These are phyloP conservation scores for Rhabdophis nuchalis DNA, from an alignment of 2,797 vertebrate species.

Conservation along the genomic window DNA sequence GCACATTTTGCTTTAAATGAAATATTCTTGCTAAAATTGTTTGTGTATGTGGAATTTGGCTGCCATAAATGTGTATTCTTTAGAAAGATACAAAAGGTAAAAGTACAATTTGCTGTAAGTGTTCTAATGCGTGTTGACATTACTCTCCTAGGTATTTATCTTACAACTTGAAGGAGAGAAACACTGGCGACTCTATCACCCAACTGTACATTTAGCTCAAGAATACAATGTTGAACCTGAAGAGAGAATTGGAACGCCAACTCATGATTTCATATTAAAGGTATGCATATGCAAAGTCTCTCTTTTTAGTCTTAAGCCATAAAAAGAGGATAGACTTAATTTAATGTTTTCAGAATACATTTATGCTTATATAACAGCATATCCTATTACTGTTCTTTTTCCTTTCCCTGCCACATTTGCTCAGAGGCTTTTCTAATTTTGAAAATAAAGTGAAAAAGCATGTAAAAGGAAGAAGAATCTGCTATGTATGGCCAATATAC, in stretches of 20 bases:
- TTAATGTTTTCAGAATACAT: not conserved
- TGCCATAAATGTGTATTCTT: not conserved
- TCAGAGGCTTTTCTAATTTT: not conserved
- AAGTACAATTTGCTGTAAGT: not conserved
- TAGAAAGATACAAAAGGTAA: not conserved
- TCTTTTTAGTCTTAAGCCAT: not conserved
- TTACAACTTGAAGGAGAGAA: slow-evolving; percentile 91
- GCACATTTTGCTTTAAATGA: not conserved
- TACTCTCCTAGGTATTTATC: slow-evolving; percentile 80
- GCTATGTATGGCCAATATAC: not conserved
- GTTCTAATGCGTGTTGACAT: not conserved
- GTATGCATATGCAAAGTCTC: slow-evolving; percentile 54
- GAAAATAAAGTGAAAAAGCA: not conserved
- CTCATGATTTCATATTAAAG: slow-evolving; percentile 82
- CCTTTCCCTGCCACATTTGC: not conserved
- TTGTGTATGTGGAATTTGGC: not conserved
- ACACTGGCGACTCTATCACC: slow-evolving; percentile 84
- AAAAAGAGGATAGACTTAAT: not conserved
- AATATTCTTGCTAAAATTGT: not conserved
- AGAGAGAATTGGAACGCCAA: slow-evolving; percentile 78
- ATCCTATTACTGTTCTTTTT: not conserved
- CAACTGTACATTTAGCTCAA: slow-evolving; percentile 79
- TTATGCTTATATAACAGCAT: not conserved
- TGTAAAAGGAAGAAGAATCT: not conserved
- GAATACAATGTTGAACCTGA: slow-evolving; percentile 82